Evolutionary conservation across 2,797 vertebrate genomes (phyloP).

Genomic region (Sphenodon punctatus): DNA sequence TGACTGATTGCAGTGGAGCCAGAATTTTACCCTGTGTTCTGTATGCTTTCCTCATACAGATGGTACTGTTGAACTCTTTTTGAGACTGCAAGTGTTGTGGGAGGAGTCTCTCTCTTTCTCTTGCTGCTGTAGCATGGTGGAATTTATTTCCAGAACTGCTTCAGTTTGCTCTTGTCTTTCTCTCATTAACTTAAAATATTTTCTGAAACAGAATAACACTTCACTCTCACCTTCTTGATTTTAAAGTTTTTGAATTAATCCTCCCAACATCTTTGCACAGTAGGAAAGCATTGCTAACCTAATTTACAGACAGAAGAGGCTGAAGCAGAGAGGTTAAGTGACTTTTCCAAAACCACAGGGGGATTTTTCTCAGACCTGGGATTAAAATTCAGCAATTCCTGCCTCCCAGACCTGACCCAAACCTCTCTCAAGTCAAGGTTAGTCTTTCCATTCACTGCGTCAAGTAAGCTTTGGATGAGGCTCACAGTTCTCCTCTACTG

Average conservation of each 20-base stretch:
- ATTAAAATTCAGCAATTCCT: background rate
- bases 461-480: background rate
- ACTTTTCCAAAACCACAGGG: background rate
- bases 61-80: background rate
- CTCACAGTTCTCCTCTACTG: background rate
- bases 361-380: background rate
- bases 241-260: conserved; percentile 8
- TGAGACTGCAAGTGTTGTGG: background rate
- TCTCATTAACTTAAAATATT: background rate
- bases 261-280: background rate
- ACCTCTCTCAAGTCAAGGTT: background rate
- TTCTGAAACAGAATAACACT: background rate
- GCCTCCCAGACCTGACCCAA: background rate
- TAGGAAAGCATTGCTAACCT: background rate
- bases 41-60: background rate
- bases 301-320: background rate
- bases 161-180: conserved; percentile 29
- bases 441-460: background rate
- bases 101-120: conserved; percentile 13
- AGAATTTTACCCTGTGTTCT: background rate
- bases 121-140: conserved; percentile 6
- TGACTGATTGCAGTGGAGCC: no score
- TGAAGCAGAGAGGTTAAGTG: background rate
- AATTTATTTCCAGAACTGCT: conserved; percentile 24
- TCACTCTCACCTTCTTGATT: conserved; percentile 24